These are phyloP conservation scores for Neoniphon sammara DNA, from an alignment of 2,797 vertebrate species.

Conservation along the genomic window DNA sequence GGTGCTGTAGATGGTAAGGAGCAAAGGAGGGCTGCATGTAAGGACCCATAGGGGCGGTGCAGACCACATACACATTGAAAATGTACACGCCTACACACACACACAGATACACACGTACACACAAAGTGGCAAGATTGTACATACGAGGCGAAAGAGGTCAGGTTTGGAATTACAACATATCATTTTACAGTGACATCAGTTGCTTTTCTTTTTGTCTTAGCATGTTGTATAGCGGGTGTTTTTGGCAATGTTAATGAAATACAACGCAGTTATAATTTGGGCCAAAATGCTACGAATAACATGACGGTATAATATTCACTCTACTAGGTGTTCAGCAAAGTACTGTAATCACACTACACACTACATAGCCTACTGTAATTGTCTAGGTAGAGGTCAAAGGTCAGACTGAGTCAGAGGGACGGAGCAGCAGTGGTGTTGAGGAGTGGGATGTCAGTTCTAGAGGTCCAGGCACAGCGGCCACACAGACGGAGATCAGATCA, in stretches of 20 bases:
- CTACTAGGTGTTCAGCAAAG: conserved; percentile 5
- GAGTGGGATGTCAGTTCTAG: conserved; percentile 62
- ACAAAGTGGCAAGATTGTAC: conserved; percentile 65
- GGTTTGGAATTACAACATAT: conserved; percentile 81
- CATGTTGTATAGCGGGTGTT: conserved; percentile 84
- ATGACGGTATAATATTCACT: conserved; percentile 6
- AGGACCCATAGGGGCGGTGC: conserved; percentile 65
- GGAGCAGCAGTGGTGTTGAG: conserved; percentile 40
- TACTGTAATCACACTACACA: conserved; percentile 19
- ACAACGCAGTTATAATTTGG: conserved; percentile 56
- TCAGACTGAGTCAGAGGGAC: conserved; percentile 15
- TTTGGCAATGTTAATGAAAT: conserved; percentile 82
- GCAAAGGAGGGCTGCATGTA: conserved; percentile 63
- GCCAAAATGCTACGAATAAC: conserved; percentile 40
- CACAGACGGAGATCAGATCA: conserved; percentile 45
- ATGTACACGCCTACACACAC: conserved; percentile 45
- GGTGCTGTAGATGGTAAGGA: conserved; percentile 56
- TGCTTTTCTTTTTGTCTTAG: conserved; percentile 79
- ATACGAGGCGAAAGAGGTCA: conserved; percentile 76
- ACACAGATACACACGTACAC: conserved; percentile 37
- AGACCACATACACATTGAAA: conserved; percentile 56
- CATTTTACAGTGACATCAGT: conserved; percentile 82
- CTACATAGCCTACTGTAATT: conserved; percentile 37
- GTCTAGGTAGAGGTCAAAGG: conserved; percentile 42
- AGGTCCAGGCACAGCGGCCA: conserved; percentile 34